These are phyloP conservation scores for Notarius lentiginosus DNA, from an alignment of 2,113 vertebrate genomes.

Conservation along the genomic window DNA sequence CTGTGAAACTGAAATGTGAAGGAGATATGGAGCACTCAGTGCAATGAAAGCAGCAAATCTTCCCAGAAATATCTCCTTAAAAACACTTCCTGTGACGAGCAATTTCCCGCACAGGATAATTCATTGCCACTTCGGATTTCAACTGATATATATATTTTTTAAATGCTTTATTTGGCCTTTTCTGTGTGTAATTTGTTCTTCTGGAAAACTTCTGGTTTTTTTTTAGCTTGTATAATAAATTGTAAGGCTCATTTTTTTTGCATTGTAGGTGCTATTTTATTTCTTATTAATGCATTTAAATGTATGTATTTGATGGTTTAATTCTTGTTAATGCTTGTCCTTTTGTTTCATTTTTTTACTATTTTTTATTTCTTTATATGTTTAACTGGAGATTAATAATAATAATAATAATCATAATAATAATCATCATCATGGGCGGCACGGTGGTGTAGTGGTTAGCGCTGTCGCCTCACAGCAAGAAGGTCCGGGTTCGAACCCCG, in stretches of 20 bases:
- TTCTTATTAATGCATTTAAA: background rate
- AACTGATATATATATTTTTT: background rate
- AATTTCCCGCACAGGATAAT: background rate
- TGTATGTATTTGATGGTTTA: background rate
- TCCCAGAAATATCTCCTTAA: constrained; percentile 2
- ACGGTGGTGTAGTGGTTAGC: too few species aligned
- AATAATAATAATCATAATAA: too few species aligned
- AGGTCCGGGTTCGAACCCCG: too few species aligned
- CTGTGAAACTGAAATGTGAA: background rate
- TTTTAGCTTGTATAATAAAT: too few species aligned
- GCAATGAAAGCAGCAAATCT: constrained; percentile 8
- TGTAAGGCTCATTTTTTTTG: background rate
- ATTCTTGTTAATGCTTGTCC: background rate
- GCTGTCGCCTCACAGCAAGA: too few species aligned
- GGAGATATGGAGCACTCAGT: background rate
- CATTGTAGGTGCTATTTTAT: background rate
- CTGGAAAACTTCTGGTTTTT: background rate
- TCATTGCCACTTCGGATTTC: background rate
- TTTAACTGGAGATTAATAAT: too few species aligned
- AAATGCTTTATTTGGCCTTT: background rate
- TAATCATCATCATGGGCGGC: too few species aligned
- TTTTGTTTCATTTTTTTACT: background rate
- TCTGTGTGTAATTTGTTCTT: background rate
- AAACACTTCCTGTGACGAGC: background rate
- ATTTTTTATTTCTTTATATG: too few species aligned